Percentiles rank a stretch among this genome's conserved stretches.
Conservation (phyloP, 2,113 vertebrate genomes). For the Willisornis vidua region DNA sequence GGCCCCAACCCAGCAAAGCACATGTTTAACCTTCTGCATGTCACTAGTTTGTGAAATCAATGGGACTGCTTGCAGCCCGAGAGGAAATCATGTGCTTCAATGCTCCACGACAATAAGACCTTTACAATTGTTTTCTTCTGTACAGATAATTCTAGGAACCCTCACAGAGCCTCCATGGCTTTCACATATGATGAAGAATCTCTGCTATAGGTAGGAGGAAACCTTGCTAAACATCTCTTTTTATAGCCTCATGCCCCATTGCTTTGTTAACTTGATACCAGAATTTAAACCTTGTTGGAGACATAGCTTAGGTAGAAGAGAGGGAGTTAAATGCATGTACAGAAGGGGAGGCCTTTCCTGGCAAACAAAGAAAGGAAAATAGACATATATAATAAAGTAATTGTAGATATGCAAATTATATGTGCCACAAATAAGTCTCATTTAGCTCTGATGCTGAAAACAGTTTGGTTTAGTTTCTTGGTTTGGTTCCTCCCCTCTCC, state of each 20-base stretch:
- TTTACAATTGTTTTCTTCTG: slow-evolving; percentile 55
- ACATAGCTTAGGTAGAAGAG: neutral
- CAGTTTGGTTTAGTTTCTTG: neutral
- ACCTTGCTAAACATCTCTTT: neutral
- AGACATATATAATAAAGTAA: neutral
- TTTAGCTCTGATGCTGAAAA: neutral
- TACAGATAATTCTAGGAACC: slow-evolving; percentile 50
- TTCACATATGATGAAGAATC: neutral
- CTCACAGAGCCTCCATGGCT: slow-evolving; percentile 8
- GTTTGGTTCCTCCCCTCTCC: accelerated
- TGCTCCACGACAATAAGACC: slow-evolving; percentile 38
- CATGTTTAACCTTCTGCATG: slow-evolving; percentile 64
- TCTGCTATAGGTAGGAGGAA: slow-evolving; percentile 5
- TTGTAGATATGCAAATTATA: neutral
- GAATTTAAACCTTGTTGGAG: neutral
- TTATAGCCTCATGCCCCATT: neutral
- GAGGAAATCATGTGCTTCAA: slow-evolving; percentile 63
- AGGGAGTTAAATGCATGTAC: neutral
- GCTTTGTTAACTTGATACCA: neutral
- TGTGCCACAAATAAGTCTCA: neutral
- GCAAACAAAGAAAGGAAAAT: neutral
- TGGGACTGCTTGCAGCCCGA: slow-evolving; percentile 30
- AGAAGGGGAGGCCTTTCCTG: neutral
- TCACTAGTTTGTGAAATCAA: slow-evolving; percentile 56
- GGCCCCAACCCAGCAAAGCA: slow-evolving; percentile 28